Evolutionary conservation across 2,797 vertebrate species (phyloP).

Genomic region (Sebastes flavidus): DNA sequence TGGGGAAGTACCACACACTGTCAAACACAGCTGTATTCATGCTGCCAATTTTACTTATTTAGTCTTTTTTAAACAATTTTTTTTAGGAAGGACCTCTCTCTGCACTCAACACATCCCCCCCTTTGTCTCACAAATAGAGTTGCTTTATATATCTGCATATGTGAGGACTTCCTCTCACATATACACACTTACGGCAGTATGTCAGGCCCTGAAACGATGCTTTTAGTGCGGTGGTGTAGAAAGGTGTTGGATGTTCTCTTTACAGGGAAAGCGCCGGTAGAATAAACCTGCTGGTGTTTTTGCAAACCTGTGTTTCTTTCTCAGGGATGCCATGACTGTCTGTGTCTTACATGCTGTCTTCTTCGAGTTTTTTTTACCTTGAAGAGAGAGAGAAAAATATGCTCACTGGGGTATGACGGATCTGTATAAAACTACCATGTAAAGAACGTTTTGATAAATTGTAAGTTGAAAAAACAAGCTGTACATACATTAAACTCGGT

Average conservation of each 20-base stretch:
- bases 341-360: conserved; percentile 3
- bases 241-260: conserved; percentile 46
- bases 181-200: background rate
- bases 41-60: background rate
- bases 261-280: background rate
- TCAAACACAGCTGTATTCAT: background rate
- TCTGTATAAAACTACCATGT: background rate
- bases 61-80: background rate
- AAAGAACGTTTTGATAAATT: background rate
- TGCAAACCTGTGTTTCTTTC: conserved; percentile 62
- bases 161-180: background rate
- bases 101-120: background rate
- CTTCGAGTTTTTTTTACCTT: background rate
- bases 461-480: background rate
- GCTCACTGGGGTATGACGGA: background rate
- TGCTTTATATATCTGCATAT: conserved; percentile 21
- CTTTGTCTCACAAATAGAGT: conserved; percentile 41
- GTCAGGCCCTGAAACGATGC: conserved; percentile 37
- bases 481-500: background rate
- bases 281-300: conserved; percentile 14
- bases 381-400: background rate
- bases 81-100: background rate
- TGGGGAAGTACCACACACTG: background rate
- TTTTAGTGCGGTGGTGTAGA: conserved; percentile 55
- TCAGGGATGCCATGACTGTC: background rate